phyloP scores from a whole-genome alignment of 2,888 invertebrate genomes.

The Chalcosyrphus nemorum region DNA sequence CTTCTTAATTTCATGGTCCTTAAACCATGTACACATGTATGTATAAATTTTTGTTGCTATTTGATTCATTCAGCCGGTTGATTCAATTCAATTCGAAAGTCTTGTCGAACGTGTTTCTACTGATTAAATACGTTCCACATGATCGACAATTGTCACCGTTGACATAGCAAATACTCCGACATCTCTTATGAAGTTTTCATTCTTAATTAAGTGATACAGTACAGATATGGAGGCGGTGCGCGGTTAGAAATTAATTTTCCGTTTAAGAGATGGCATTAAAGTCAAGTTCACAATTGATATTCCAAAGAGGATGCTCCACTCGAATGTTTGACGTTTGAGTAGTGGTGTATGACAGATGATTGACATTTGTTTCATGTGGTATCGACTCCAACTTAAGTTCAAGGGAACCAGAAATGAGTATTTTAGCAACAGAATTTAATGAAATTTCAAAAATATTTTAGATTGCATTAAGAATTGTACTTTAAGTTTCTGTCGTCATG shows the following conservation, averaged over 20 bases:
- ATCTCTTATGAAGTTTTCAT: neutral
- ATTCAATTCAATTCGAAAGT: conserved; percentile 33
- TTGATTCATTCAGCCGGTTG: conserved; percentile 31
- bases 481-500: neutral
- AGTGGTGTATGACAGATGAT: neutral
- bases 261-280: neutral
- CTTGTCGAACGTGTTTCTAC: conserved; percentile 40
- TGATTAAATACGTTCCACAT: conserved; percentile 38
- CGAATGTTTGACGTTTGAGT: neutral
- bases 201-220: conserved; percentile 22
- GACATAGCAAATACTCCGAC: neutral
- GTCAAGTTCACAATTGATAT: neutral
- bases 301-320: neutral
- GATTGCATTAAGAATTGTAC: neutral
- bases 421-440: neutral
- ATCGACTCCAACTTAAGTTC: neutral
- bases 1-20: conserved; percentile 17
- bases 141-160: conserved; percentile 22
- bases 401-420: too few relatives aligned
- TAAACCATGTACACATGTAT: neutral
- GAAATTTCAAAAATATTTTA: neutral
- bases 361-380: neutral
- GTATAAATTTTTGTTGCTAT: neutral
- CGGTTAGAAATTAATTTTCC: neutral
- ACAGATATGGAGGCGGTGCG: neutral